These are phyloP conservation scores for Phenacoccus solenopsis DNA, from an alignment of 1,140 invertebrate genomes.

Conservation along the genomic window DNA sequence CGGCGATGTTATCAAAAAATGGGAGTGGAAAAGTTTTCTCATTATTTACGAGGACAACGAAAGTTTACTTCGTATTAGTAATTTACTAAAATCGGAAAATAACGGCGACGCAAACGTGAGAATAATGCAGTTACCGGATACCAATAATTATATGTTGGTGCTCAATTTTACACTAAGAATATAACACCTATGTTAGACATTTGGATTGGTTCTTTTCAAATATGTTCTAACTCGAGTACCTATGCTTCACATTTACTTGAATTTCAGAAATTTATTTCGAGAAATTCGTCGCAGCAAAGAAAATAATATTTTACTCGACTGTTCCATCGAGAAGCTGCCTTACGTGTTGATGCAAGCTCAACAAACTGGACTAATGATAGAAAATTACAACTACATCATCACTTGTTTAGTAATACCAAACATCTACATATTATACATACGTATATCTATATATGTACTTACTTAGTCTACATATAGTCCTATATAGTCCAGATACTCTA, in stretches of 20 bases:
- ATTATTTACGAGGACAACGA: constrained; percentile 94
- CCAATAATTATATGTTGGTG: background rate
- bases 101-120: constrained; percentile 31
- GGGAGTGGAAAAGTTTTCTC: constrained; percentile 86
- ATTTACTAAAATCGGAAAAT: constrained; percentile 78
- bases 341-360: constrained; percentile 55
- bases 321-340: constrained; percentile 48
- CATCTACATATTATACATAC: too few relatives aligned
- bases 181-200: too few relatives aligned
- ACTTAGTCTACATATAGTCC: too few relatives aligned
- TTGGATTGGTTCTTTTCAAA: too few relatives aligned
- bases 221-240: too few relatives aligned
- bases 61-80: constrained; percentile 79
- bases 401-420: constrained; percentile 55
- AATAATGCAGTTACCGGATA: background rate
- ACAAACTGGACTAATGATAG: constrained; percentile 71
- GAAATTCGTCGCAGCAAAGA: constrained; percentile 48
- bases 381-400: constrained; percentile 59
- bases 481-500: too few relatives aligned
- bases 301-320: constrained; percentile 63
- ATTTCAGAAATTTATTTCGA: constrained; percentile 39
- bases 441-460: too few relatives aligned
- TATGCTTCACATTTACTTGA: background rate
- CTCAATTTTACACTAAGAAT: background rate
- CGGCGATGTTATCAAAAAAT: constrained; percentile 73